Percentiles rank a stretch among this genome's conserved stretches.
phyloP scores from a whole-genome alignment of 2,888 invertebrate genomes.

The Chymomyza caudatula region DNA sequence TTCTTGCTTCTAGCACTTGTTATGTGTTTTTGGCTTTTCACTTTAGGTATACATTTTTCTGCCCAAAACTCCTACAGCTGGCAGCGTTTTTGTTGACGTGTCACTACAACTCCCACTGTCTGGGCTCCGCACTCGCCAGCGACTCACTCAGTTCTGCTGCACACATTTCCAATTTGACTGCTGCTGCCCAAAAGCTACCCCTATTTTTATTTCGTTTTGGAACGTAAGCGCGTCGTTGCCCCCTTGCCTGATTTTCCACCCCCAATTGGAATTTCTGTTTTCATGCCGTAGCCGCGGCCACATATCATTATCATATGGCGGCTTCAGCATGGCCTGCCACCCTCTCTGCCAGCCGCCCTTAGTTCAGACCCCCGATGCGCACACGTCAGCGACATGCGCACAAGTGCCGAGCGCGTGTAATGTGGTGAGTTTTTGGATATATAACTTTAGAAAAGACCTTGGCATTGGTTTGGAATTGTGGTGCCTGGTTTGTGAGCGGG shows the following conservation, averaged over 20 bases:
- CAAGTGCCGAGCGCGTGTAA: conserved; percentile 30
- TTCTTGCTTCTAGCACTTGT: background rate
- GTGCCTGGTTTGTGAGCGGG: background rate
- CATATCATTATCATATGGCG: conserved; percentile 68
- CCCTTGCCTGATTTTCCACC: conserved; percentile 45
- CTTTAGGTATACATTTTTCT: conserved; percentile 13
- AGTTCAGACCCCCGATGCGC: no score
- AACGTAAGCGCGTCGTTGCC: background rate
- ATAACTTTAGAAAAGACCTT: conserved; percentile 3
- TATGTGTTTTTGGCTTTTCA: background rate
- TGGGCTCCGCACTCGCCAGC: conserved; percentile 45
- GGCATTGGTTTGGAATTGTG: conserved; percentile 12
- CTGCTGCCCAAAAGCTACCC: conserved; percentile 54
- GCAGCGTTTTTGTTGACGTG: background rate
- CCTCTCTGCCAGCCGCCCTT: conserved; percentile 21
- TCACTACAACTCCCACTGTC: conserved; percentile 27
- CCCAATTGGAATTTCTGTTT: conserved; percentile 59
- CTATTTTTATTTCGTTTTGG: conserved; percentile 32
- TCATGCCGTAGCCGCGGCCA: conserved; percentile 11
- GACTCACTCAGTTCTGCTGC: conserved; percentile 39
- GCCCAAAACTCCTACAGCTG: background rate
- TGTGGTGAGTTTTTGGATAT: conserved; percentile 38
- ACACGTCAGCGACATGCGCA: conserved; percentile 44
- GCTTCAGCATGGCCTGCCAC: conserved; percentile 36
- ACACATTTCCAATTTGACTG: conserved; percentile 64